Evolutionary conservation across 2,888 invertebrate genomes (phyloP), one percentile per base, ranked within the genome.

Genomic region (Lepidocyrtoides sp.): DNA sequence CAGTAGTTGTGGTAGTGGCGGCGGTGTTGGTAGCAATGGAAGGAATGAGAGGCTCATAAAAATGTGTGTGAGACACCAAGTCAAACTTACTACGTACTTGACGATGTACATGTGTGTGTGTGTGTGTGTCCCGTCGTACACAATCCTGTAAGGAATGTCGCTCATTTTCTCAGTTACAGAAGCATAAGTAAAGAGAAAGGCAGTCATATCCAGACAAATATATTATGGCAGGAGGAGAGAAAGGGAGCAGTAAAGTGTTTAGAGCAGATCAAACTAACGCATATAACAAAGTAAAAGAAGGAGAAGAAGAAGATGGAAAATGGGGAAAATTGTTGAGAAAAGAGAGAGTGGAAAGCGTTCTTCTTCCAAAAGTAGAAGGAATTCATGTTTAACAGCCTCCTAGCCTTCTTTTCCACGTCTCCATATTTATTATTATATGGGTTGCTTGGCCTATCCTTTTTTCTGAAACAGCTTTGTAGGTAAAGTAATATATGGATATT

Each of bases 31-130:
- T 8, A 23, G 54, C 0, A 41, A 8, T 10, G 41, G 44, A 41
- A 14, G 7, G 12, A 23, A 23, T 2, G 8, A 29, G 63, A 57
- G 89, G 57, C 86, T 93, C 92, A 88, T 92, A 93, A 93, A 93
- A 92, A 89, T 85, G 63, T 92, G 92, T 81, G 91, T 17, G 17
- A 90, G 91, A 84, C 87, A 82, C 83, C 48, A 75, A 86, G 79
- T 77, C 60, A 83, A 63, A 44, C 60, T 85, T 57, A 36, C 69
- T 69, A 36, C 69, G 32, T 36, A 36, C 69, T 69, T 69, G 17
- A 36, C 17, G 14, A 5, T 29, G n/a, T 14, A 10, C 66, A 4
- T n/a, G n/a, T n/a, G n/a, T n/a, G n/a, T n/a, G n/a, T n/a, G n/a
- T n/a, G n/a, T 66, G 32, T 66, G 12, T 20, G 3, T 91, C 60